Base-by-base conservation (phyloP, 2,888 invertebrate genomes). In the Fragum sueziense region DNA sequence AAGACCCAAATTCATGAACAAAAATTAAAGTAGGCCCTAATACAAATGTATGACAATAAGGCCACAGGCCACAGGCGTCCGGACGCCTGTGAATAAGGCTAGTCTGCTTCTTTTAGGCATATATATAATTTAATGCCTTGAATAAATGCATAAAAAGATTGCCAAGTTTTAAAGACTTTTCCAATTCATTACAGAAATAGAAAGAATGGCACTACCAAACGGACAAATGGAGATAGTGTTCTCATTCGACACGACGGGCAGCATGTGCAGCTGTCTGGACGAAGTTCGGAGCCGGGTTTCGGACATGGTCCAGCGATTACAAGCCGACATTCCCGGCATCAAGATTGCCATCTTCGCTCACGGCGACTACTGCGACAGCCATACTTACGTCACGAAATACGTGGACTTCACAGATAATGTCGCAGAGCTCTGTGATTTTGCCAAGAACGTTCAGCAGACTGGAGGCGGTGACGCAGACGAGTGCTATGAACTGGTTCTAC, bases 401-500 rank as follows among this genome's bases (percentile, higher is more conserved):
- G 82, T 82, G 1, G 85, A 87, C 62, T 85, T 87, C 67, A 76
- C 85, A 0, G 80, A 85, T 29, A 73, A 85, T 47, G 80, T 84
- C 0, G 76, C 77, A 2, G 70, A 85, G 31, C 65, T 86, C 67
- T 84, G 85, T 65, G 68, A 80, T 25, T 91, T 90, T 74, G 90
- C 88, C 2, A 85, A 87, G 22, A 85, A 76, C 47, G 89, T 88
- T 0, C 71, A 74, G 17, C 65, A 75, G 17, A 92, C 91, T 0
- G 88, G 90, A 4, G 92, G 92, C 0, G 91, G 91, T 0, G 92
- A 92, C 78, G 76, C 79, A 1, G 90, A 89, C 34, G 92, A 92
- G 69, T 92, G 91, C 71, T 92, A 92, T 80, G 92, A 92, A 79
- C 86, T 92, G 37, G 92, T 91, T 14, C 86, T 92, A 37, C 84